phyloP scores from a whole-genome alignment of 2,113 vertebrate species.

The Sturnira hondurensis region DNA sequence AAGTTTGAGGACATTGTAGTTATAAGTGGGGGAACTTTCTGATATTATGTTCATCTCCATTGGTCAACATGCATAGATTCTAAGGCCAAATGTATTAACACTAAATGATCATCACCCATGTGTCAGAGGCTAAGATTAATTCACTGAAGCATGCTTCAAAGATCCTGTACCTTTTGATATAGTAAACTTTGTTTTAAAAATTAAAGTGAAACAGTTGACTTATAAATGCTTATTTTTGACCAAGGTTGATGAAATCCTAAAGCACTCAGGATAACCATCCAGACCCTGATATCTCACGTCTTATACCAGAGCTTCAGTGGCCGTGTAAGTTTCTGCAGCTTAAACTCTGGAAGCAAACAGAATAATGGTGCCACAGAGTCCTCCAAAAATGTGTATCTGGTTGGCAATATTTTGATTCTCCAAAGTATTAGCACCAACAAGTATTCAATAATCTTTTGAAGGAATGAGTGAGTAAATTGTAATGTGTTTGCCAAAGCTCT shows the following conservation, averaged over 20 bases:
- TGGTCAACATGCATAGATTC: background rate
- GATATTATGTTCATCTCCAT: background rate
- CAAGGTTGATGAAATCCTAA: background rate
- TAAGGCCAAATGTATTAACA: background rate
- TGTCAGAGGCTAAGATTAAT: background rate
- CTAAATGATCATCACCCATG: background rate
- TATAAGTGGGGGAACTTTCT: background rate
- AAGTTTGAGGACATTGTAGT: background rate
- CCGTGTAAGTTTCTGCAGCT: background rate
- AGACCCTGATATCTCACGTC: too few species aligned
- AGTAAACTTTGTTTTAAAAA: background rate
- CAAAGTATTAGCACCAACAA: background rate
- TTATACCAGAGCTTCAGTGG: accelerated
- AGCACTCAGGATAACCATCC: background rate
- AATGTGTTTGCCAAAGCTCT: background rate
- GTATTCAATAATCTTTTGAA: background rate
- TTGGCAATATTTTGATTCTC: background rate
- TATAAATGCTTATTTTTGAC: background rate
- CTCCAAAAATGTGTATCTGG: accelerated
- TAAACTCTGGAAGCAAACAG: background rate
- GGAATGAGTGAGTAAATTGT: background rate
- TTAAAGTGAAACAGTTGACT: background rate
- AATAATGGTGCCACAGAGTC: background rate
- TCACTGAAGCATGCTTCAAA: background rate
- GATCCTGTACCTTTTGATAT: background rate